phyloP scores from a whole-genome alignment of 2,113 vertebrate species.

The Leucopsar rothschildi region DNA sequence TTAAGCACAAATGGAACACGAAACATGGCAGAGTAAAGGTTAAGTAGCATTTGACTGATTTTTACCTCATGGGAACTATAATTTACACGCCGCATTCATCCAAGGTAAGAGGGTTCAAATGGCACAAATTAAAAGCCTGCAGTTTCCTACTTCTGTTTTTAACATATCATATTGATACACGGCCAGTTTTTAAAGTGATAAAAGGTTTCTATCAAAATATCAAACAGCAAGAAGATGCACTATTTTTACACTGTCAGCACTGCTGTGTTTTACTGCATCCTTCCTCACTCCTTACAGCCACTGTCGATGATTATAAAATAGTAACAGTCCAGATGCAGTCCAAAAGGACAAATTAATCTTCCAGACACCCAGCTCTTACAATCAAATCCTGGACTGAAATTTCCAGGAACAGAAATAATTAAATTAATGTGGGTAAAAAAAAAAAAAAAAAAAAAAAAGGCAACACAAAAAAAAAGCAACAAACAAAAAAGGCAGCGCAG shows the following conservation, averaged over 20 bases:
- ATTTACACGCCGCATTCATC: conserved; percentile 49
- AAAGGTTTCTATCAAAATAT: conserved; percentile 58
- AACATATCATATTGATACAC: conserved; percentile 25
- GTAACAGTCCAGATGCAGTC: neutral
- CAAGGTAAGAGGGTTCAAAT: conserved; percentile 61
- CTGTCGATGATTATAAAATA: conserved; percentile 4
- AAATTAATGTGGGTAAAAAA: neutral
- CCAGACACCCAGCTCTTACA: conserved; percentile 22
- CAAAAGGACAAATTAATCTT: conserved; percentile 43
- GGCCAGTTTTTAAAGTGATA: conserved; percentile 54
- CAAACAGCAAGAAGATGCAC: conserved; percentile 33
- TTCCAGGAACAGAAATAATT: conserved; percentile 57
- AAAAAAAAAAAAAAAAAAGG: neutral
- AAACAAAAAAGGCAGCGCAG: neutral
- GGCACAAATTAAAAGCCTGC: conserved; percentile 63
- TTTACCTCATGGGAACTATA: conserved; percentile 57
- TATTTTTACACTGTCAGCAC: conserved; percentile 45
- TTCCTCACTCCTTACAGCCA: conserved; percentile 16
- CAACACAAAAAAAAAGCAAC: neutral
- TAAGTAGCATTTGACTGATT: conserved; percentile 53
- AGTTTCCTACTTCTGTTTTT: conserved; percentile 56
- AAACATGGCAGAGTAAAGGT: conserved; percentile 54
- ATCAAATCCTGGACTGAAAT: conserved; percentile 21
- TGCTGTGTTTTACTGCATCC: conserved; percentile 39
- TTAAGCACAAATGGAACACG: conserved; percentile 22